Evolutionary conservation across 2,113 vertebrate genomes (phyloP), one percentile per base, ranked within the genome.

Genomic region (Percina caprodes): DNA sequence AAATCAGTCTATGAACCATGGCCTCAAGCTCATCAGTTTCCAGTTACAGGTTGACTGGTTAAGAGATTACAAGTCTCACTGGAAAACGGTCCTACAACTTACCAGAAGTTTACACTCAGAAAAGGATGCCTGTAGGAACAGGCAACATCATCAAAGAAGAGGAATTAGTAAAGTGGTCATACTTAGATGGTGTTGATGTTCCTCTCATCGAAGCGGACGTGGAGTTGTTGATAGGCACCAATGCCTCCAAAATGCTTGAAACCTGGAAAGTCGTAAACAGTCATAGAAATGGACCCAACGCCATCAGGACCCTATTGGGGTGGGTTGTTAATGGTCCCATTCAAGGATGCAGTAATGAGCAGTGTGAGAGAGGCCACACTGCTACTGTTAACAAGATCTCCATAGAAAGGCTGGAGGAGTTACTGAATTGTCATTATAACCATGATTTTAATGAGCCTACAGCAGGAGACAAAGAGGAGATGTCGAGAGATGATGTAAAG

Each of bases 171-270:
- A 66, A 55, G 11, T 66, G 74, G 51, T 39, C 74, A 14, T 30
- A 77, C 21, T 46, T 67, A 21, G 19, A 77, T 21, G 11, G 6
- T 45, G 23, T 46, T 42, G 3, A 24, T n/a, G 9, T 67, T 39
- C 19, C 35, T 16, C n/a, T 0, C 1, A 71, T 71, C 18, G 13
- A 71, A 54, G 49, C 67, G 13, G 49, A 69, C 5, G 26, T 69
- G 49, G 67, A 69, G 26, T 33, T 69, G 24, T 48, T 69, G 48
- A 45, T 71, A 42, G 69, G 69, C n/a, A 71, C 69, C 13, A 71
- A 71, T 18, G 52, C 54, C 15, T 58, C 69, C 8, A 58, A 58
- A 45, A 11, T 58, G 14, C n/a, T 71, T 30, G 69, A 71, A 11
- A 52, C 69, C 0, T 21, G 51, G n/a, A n/a, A 45, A 42, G 35